Conservation (phyloP, 2,113 vertebrate species). For the Antidorcas marsupialis region DNA sequence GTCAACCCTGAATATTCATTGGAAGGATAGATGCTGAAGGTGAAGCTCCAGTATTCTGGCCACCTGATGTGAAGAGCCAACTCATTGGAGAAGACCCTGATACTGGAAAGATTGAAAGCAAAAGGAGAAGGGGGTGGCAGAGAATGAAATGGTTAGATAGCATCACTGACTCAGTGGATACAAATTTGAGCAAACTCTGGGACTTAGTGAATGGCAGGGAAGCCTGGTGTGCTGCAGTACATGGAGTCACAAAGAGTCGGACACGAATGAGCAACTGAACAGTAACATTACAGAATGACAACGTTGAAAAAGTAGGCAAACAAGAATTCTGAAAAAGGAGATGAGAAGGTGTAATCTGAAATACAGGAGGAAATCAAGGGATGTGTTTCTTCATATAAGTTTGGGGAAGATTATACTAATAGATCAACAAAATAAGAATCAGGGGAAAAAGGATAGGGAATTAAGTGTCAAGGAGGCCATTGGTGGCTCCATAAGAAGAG, state of each 20-base stretch:
- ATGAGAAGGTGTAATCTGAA: background rate
- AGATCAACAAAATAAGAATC: background rate
- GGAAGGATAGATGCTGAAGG: background rate
- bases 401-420: background rate
- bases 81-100: background rate
- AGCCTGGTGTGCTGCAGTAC: background rate
- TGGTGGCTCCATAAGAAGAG: background rate
- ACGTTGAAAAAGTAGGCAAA: background rate
- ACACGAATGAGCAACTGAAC: background rate
- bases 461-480: background rate
- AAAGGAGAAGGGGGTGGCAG: background rate
- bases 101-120: background rate
- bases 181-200: background rate
- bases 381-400: background rate
- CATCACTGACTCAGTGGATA: background rate
- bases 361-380: background rate
- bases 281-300: background rate
- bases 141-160: background rate
- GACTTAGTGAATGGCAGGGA: background rate
- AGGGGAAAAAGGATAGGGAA: background rate
- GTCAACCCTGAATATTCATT: background rate
- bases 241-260: accelerated
- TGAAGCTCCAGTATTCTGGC: background rate
- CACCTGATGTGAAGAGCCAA: background rate
- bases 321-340: background rate